Percentiles rank a stretch among this genome's conserved stretches.
phyloP scores from a whole-genome alignment of 2,888 invertebrate genomes.

The Periphyllus acericola region DNA sequence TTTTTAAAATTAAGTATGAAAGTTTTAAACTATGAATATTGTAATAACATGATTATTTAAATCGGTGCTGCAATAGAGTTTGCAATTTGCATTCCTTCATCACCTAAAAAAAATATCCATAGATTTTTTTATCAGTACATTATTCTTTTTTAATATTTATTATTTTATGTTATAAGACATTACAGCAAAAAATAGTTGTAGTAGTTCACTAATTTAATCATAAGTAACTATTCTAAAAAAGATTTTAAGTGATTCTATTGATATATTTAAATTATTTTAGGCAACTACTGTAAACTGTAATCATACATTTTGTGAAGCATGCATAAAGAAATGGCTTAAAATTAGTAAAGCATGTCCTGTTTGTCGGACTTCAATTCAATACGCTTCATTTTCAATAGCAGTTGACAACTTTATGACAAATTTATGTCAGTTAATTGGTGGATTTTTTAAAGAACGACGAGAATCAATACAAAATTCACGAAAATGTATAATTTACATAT shows the following conservation, averaged over 20 bases:
- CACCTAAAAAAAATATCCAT: too few relatives aligned
- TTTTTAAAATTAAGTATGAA: too few relatives aligned
- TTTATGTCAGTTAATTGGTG: slow-evolving; percentile 36
- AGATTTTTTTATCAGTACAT: too few relatives aligned
- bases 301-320: slow-evolving; percentile 52
- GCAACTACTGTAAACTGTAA: slow-evolving; percentile 44
- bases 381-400: slow-evolving; percentile 27
- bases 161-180: not conserved
- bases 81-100: too few relatives aligned
- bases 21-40: not conserved
- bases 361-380: slow-evolving; percentile 29
- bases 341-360: slow-evolving; percentile 46
- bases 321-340: slow-evolving; percentile 42
- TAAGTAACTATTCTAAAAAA: too few relatives aligned
- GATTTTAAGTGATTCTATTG: too few relatives aligned
- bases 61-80: too few relatives aligned
- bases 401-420: slow-evolving; percentile 48
- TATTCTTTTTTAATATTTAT: not conserved
- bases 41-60: too few relatives aligned
- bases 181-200: not conserved
- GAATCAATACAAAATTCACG: slow-evolving; percentile 27
- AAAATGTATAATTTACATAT: not conserved
- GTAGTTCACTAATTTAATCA: too few relatives aligned
- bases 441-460: slow-evolving; percentile 23
- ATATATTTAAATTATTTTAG: slow-evolving; percentile 37